Conservation (phyloP, 2,888 invertebrate genomes). For the Diadromus collaris region DNA sequence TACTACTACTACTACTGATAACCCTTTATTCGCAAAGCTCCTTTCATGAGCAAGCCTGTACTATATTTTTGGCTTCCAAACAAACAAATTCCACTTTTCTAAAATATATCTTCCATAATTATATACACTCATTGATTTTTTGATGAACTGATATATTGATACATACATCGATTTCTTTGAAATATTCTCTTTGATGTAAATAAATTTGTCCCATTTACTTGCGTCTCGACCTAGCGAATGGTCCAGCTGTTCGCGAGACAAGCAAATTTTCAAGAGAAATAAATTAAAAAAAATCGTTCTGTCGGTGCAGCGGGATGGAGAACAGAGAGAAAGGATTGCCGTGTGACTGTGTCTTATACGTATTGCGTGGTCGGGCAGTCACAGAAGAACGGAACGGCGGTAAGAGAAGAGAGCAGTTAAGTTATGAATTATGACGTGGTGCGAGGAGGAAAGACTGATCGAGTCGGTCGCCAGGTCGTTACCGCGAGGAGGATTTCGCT, state of each 20-base stretch:
- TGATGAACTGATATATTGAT: too few relatives aligned
- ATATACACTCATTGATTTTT: too few relatives aligned
- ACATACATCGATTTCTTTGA: too few relatives aligned
- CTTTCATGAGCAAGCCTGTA: too few relatives aligned
- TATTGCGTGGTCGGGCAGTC: constrained; percentile 33
- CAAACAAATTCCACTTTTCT: too few relatives aligned
- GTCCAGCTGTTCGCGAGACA: not conserved
- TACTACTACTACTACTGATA: too few relatives aligned
- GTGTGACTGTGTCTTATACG: constrained; percentile 10
- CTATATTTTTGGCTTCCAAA: too few relatives aligned
- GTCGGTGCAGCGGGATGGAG: not conserved
- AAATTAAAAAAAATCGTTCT: constrained; percentile 7
- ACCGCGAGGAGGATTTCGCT: constrained; percentile 65
- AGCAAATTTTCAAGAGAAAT: too few relatives aligned
- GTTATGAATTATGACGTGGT: constrained; percentile 78
- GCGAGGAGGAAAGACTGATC: constrained; percentile 70
- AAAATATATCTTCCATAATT: too few relatives aligned
- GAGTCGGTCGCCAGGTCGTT: constrained; percentile 75
- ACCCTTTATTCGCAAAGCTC: too few relatives aligned
- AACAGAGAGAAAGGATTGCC: constrained; percentile 14
- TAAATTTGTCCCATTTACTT: too few relatives aligned
- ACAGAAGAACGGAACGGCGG: constrained; percentile 61
- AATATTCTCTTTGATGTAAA: too few relatives aligned
- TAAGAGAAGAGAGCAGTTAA: constrained; percentile 73
- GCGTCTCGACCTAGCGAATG: not conserved